Evolutionary conservation across 2,113 vertebrate genomes (phyloP), one percentile per base, ranked within the genome.

Genomic region (Aptenodytes forsteri): DNA sequence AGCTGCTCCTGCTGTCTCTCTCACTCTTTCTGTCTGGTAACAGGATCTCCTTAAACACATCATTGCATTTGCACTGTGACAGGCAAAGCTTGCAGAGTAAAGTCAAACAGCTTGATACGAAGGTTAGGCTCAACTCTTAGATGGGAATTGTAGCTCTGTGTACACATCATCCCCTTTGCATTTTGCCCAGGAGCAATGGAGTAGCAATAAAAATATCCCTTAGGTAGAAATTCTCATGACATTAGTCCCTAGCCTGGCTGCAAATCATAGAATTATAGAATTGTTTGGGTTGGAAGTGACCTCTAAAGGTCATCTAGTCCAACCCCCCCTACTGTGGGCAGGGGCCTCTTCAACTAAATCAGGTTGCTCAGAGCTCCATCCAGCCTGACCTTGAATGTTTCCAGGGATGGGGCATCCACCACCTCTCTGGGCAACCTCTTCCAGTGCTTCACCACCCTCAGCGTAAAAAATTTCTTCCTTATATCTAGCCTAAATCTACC

Each of bases 131-230:
- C 64, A 64, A 34, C 32, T 83, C 76, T 89, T 65, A 46, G 34
- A 70, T 66, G 49, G 58, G 46, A 88, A 54, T 50, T 61, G 47
- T 36, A 83, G 49, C 64, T 72, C 73, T 23, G 6, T 56, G 70
- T 81, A 73, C 78, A 62, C 58, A 70, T 83, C 55, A 79, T 83
- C 59, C 44, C 16, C 46, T 73, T 91, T 90, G 66, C 89, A 70
- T 95, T 95, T 92, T 96, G 62, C 91, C 78, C 59, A 66, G 84
- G 59, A 95, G 93, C 78, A 83, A 47, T 34, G n/a, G 54, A 76
- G 72, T 86, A 40, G 62, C 0, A 6, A 85, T 89, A 93, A 95
- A 90, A 96, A 88, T 90, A 89, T 77, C 75, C 75, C 87, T 91
- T 78, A 91, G 79, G 91, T 40, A 88, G 87, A 50, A 91, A 36